These are phyloP conservation scores for Ophiothrix spiculata DNA, from an alignment of 35 echinoderm and acorn worm genomes.

Conservation along the genomic window DNA sequence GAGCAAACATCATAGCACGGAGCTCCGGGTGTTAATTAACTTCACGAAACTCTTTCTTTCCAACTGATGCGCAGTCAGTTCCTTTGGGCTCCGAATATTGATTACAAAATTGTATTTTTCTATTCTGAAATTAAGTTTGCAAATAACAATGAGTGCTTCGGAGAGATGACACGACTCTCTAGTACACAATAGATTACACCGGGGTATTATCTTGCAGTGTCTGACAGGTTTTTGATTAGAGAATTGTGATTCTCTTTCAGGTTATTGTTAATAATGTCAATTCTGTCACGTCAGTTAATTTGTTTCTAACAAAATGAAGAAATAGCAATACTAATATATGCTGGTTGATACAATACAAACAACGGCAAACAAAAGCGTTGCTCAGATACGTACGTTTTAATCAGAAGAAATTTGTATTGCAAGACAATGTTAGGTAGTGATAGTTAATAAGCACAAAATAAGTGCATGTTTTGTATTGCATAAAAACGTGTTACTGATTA, in stretches of 20 bases:
- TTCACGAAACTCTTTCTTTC: not conserved
- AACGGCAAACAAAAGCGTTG: too few species aligned
- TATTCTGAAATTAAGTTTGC: not conserved
- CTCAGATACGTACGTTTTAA: too few species aligned
- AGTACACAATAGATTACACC: not conserved
- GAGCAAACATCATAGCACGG: not conserved
- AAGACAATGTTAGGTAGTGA: too few species aligned
- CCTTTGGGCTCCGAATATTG: slow-evolving; percentile 1
- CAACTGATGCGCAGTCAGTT: not conserved
- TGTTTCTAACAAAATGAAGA: too few species aligned
- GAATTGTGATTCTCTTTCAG: not conserved
- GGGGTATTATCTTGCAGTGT: not conserved
- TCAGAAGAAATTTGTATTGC: too few species aligned
- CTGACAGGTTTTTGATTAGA: not conserved
- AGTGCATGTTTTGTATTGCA: too few species aligned
- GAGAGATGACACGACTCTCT: not conserved
- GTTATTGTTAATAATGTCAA: not conserved
- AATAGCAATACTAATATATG: too few species aligned
- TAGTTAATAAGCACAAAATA: too few species aligned
- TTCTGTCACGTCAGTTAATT: not conserved
- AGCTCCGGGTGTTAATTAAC: not conserved
- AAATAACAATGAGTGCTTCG: too few species aligned
- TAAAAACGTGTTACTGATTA: too few species aligned
- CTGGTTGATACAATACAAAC: too few species aligned
- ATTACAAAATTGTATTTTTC: slow-evolving; percentile 17